These are phyloP conservation scores for Perizoma affinitatum DNA, from an alignment of 2,888 invertebrate genomes.

Conservation along the genomic window DNA sequence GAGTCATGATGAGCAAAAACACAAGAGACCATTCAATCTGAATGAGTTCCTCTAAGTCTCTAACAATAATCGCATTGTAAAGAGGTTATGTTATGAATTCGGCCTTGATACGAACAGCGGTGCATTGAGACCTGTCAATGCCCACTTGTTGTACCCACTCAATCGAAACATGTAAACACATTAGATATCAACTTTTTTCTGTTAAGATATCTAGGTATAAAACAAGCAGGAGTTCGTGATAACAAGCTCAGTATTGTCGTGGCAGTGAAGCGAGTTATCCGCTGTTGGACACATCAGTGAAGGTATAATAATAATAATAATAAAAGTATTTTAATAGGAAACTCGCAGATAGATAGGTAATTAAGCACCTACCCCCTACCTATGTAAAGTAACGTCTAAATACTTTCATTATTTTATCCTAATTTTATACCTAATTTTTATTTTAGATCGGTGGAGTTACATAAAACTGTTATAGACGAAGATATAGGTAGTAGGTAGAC, in stretches of 20 bases:
- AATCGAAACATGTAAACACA: conserved; percentile 20
- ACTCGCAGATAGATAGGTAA: too few species aligned
- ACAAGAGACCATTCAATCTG: conserved; percentile 16
- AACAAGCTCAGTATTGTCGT: conserved; percentile 12
- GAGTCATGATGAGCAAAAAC: neutral
- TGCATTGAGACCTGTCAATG: conserved; percentile 19
- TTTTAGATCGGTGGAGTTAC: too few species aligned
- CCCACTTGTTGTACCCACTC: conserved; percentile 6
- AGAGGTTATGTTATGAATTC: conserved; percentile 26
- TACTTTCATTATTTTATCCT: too few species aligned
- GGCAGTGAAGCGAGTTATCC: conserved; percentile 4
- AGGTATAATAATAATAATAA: too few species aligned
- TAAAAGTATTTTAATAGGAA: too few species aligned
- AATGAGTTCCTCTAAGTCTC: conserved; percentile 14
- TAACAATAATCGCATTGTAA: conserved; percentile 22
- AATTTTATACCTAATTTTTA: too few species aligned
- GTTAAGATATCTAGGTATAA: conserved; percentile 15
- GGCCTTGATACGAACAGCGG: conserved; percentile 24
- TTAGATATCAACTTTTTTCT: conserved; percentile 8
- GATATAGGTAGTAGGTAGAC: too few species aligned
- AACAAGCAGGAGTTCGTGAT: conserved; percentile 6
- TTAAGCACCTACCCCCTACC: too few species aligned
- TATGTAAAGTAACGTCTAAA: too few species aligned
- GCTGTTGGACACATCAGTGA: neutral
- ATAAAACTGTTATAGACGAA: too few species aligned